Conservation (phyloP, 2,888 invertebrate genomes). For the Resseliella maxima region DNA sequence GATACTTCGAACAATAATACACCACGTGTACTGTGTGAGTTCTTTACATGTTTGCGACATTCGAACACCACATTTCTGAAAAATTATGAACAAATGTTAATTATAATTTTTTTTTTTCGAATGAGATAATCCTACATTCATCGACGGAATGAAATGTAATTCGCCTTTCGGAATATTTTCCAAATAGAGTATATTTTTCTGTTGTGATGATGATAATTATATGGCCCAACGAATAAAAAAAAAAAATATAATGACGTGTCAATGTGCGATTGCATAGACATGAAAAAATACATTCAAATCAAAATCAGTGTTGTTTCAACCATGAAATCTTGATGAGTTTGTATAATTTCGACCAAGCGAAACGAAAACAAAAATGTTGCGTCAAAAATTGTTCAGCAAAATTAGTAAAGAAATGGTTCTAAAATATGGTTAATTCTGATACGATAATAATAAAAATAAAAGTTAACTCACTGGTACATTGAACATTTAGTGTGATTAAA, state of each 20-base stretch:
- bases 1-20: neutral
- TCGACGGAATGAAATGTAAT: neutral
- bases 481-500: neutral
- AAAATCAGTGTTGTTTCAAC: slow-evolving; percentile 10
- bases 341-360: neutral
- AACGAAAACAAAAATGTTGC: neutral
- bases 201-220: no score
- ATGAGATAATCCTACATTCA: no score
- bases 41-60: no score
- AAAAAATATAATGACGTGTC: slow-evolving; percentile 5
- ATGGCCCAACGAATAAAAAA: neutral
- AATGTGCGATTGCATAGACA: slow-evolving; percentile 10
- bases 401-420: neutral
- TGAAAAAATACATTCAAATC: neutral
- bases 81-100: neutral
- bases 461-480: neutral
- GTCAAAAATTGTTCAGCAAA: neutral
- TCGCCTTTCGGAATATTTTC: no score
- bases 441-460: neutral
- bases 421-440: neutral
- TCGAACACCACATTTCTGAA: neutral
- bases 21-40: neutral
- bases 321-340: slow-evolving; percentile 31
- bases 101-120: no score
- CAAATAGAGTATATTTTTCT: no score